A percentile compares a stretch with the other conserved stretches of the same genome.
Conservation (phyloP, 53 echinoderm and acorn worm genomes). For the Hippasteria phrygiana region DNA sequence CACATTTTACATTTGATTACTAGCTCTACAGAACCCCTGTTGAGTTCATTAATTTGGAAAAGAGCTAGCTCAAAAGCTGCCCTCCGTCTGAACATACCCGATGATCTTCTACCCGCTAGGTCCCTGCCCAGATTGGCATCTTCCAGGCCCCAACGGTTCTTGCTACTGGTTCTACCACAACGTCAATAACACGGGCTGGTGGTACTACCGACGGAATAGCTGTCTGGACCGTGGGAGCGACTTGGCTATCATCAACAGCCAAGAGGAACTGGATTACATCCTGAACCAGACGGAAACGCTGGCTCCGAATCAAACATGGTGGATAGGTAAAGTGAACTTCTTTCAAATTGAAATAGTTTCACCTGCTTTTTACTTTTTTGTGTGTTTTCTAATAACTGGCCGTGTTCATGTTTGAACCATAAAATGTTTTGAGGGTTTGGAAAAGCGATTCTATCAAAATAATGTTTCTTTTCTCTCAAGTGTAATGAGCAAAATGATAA, state of each 20-base stretch:
- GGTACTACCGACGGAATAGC: slow-evolving; percentile 51
- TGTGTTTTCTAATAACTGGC: too few relatives aligned
- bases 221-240: slow-evolving; percentile 65
- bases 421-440: too few relatives aligned
- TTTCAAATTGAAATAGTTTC: background rate
- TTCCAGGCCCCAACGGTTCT: slow-evolving; percentile 55
- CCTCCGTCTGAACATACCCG: too few relatives aligned
- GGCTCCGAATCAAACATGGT: slow-evolving; percentile 29
- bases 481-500: too few relatives aligned
- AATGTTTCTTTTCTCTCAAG: too few relatives aligned
- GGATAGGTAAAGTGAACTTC: slow-evolving; percentile 34
- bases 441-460: too few relatives aligned
- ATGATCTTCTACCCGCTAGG: background rate
- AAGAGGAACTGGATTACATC: slow-evolving; percentile 71
- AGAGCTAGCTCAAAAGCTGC: too few relatives aligned
- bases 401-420: too few relatives aligned
- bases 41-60: too few relatives aligned
- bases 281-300: slow-evolving; percentile 35
- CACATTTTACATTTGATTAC: too few relatives aligned
- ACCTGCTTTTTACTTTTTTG: too few relatives aligned
- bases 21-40: too few relatives aligned
- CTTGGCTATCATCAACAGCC: slow-evolving; percentile 73
- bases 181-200: slow-evolving; percentile 47
- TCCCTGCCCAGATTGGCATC: slow-evolving; percentile 58
- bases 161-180: slow-evolving; percentile 69